Evolutionary conservation across 2,797 vertebrate genomes (phyloP).

Genomic region (Coracias cyanogaster): DNA sequence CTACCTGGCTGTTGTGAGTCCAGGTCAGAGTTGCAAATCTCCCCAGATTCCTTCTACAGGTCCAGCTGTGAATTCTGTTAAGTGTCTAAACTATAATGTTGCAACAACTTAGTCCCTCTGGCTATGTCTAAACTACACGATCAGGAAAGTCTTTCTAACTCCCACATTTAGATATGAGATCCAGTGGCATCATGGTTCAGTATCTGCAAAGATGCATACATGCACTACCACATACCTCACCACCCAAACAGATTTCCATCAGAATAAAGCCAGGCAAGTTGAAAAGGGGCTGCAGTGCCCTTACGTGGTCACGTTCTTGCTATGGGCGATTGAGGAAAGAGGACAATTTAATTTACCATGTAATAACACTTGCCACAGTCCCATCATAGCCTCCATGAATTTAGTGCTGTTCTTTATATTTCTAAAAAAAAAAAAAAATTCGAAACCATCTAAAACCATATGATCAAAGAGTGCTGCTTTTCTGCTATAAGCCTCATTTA

Average conservation of each 20-base stretch:
- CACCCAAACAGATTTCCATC: not conserved
- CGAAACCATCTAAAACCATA: not conserved
- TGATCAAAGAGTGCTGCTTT: not conserved
- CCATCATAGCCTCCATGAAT: not conserved
- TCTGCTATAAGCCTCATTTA: not conserved
- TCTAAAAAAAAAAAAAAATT: not conserved
- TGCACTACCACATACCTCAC: fast-evolving
- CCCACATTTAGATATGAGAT: not conserved
- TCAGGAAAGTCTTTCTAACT: not conserved
- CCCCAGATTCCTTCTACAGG: not conserved
- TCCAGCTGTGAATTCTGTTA: not conserved
- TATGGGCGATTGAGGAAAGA: not conserved
- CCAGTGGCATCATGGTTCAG: not conserved
- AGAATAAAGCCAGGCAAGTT: not conserved
- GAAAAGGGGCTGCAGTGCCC: not conserved
- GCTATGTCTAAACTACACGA: not conserved
- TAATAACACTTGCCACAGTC: not conserved
- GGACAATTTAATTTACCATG: not conserved
- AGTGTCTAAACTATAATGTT: not conserved
- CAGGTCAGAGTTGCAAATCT: not conserved
- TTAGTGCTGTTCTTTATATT: not conserved
- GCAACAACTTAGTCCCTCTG: not conserved
- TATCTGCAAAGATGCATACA: not conserved
- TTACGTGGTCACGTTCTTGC: not conserved
- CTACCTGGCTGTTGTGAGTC: not conserved